phyloP scores from a whole-genome alignment of 2,888 invertebrate genomes.

The Ectropis crepuscularia region DNA sequence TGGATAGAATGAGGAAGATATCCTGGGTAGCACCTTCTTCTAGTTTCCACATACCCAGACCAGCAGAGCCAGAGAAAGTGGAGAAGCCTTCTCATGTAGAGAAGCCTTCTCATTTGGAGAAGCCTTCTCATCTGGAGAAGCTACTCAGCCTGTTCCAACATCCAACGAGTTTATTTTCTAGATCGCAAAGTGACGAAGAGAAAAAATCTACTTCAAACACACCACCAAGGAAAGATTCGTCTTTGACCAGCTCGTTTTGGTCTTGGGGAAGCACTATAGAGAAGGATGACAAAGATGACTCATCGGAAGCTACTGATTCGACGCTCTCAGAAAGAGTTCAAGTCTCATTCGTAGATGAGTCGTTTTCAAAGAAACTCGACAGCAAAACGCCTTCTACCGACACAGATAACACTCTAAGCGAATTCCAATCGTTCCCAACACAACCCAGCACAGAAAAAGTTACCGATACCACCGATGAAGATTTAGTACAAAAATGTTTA shows the following conservation, averaged over 20 bases:
- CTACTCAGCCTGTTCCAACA: slow-evolving; percentile 87
- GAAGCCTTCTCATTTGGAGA: slow-evolving; percentile 83
- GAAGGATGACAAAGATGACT: slow-evolving; percentile 65
- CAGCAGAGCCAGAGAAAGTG: slow-evolving; percentile 47
- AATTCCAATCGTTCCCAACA: slow-evolving; percentile 70
- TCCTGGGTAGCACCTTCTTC: slow-evolving; percentile 85
- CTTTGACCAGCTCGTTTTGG: slow-evolving; percentile 78
- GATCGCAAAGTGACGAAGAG: slow-evolving; percentile 73
- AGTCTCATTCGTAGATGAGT: slow-evolving; percentile 77
- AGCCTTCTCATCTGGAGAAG: slow-evolving; percentile 87
- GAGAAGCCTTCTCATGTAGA: slow-evolving; percentile 85
- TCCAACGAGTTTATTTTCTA: slow-evolving; percentile 85
- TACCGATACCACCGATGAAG: slow-evolving; percentile 81
- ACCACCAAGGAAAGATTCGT: slow-evolving; percentile 76
- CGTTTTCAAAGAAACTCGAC: slow-evolving; percentile 75
- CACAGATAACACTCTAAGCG: slow-evolving; percentile 77
- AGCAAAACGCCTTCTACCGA: slow-evolving; percentile 80
- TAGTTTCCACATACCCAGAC: slow-evolving; percentile 69
- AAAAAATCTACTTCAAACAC: slow-evolving; percentile 70
- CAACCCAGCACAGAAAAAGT: slow-evolving; percentile 61
- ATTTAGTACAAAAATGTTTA: slow-evolving; percentile 80
- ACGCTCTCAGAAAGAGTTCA: slow-evolving; percentile 78
- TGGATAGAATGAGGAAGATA: slow-evolving; percentile 83
- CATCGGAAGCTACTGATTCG: slow-evolving; percentile 75
- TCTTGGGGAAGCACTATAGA: slow-evolving; percentile 75